phyloP scores from a whole-genome alignment of 2,888 invertebrate genomes.

The Callyntrura sp. region DNA sequence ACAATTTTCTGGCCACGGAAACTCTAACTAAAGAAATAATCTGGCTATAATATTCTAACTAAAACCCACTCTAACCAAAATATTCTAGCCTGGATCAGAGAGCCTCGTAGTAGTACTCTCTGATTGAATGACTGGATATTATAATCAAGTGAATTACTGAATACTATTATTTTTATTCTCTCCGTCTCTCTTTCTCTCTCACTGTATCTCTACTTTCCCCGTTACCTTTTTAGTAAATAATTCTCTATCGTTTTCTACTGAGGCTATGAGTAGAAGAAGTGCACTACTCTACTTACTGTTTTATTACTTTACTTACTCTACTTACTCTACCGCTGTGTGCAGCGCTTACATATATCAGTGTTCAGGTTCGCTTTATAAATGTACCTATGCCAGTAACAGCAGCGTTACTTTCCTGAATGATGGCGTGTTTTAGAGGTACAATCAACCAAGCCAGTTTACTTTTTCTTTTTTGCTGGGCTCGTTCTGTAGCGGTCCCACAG shows the following conservation, averaged over 20 bases:
- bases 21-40: too few relatives aligned
- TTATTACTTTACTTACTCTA: constrained; percentile 19
- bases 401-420: neutral
- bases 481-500: neutral
- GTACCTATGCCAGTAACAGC: neutral
- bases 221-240: too few relatives aligned
- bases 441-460: neutral
- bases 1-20: too few relatives aligned
- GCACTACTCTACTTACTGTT: too few relatives aligned
- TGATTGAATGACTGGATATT: constrained; percentile 8
- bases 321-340: neutral
- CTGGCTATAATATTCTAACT: too few relatives aligned
- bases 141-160: constrained; percentile 28
- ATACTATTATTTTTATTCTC: constrained; percentile 3
- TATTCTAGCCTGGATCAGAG: too few relatives aligned
- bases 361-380: constrained; percentile 1
- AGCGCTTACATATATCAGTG: too few relatives aligned
- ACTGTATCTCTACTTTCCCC: neutral
- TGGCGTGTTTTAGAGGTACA: neutral
- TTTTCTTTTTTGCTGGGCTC: neutral
- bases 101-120: neutral
- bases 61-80: too few relatives aligned
- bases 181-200: neutral
- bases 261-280: neutral
- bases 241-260: too few relatives aligned